Evolutionary conservation across 2,888 invertebrate species (phyloP), one percentile per base, ranked within the genome.

Genomic region (Lagria hirta): DNA sequence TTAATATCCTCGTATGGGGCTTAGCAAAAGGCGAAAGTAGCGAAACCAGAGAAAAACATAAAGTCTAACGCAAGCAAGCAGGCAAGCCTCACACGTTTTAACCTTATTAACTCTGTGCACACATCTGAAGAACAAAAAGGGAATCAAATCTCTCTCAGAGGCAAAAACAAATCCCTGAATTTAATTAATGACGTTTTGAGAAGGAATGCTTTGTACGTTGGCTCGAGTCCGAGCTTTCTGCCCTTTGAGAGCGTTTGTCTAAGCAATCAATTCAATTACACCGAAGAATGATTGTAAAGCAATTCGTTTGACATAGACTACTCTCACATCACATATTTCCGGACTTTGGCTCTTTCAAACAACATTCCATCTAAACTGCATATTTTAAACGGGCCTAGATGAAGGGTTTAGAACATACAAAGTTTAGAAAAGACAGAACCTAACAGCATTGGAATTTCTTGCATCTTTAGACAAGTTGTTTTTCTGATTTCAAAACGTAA

Each of bases 231-330:
- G 48, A 45, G 52, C 56, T 59, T 54, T 59, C 60, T 55, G 64
- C 65, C n/a, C 61, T 66, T 64, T 64, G 66, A 64, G 57, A 47
- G 43, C 67, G 68, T 69, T 70, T 70, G 69, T 70, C 69, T 70
- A 70, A 70, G 69, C 69, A 69, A 70, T 70, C 68, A 69, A 68
- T 68, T 68, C 69, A 69, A 70, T 70, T 70, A 69, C 64, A 60
- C 58, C 59, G 60, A 62, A 68, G 66, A 66, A 66, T 65, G 63
- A 66, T 66, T 65, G 62, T 54, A 56, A 55, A 59, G 52, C 57
- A 51, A 52, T 57, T 54, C 62, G 66, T 67, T 67, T 66, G 67
- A 66, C 67, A 66, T 66, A 54, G 56, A 51, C 35, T n/a, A n/a
- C n/a, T n/a, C n/a, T n/a, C n/a, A n/a, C n/a, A n/a, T 51, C 59